Percentiles rank a stretch among this genome's conserved stretches.
phyloP scores from a whole-genome alignment of 2,888 invertebrate species.

The Andrena camellia region DNA sequence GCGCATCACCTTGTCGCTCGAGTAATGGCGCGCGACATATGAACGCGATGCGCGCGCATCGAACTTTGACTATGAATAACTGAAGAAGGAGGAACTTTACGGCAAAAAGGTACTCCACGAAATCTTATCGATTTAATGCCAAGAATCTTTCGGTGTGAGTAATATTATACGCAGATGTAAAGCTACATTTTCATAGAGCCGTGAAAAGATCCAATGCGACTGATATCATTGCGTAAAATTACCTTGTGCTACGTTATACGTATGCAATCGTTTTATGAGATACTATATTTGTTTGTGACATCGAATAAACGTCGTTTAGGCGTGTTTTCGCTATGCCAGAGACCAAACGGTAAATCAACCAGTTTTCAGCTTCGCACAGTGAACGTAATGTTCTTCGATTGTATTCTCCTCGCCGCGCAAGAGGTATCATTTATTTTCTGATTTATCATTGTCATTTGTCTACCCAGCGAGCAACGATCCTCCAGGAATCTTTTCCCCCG shows the following conservation, averaged over 20 bases:
- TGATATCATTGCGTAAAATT: conserved; percentile 36
- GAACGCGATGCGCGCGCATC: not conserved
- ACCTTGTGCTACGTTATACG: conserved; percentile 26
- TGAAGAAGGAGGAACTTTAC: not conserved
- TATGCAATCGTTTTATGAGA: conserved; percentile 49
- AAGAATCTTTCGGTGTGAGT: not conserved
- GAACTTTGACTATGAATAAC: not conserved
- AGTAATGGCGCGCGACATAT: conserved; percentile 2
- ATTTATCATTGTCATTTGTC: conserved; percentile 75
- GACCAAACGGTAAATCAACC: not conserved
- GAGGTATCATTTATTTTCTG: conserved; percentile 77
- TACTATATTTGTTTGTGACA: conserved; percentile 44
- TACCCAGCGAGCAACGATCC: conserved; percentile 46
- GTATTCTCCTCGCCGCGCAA: conserved; percentile 72
- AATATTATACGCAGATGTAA: conserved; percentile 14
- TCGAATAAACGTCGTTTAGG: conserved; percentile 1
- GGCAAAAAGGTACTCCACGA: not conserved
- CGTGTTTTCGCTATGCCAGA: not conserved
- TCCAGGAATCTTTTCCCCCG: conserved; percentile 9
- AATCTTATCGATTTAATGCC: conserved; percentile 8
- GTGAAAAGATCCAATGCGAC: conserved; percentile 11
- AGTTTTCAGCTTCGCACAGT: conserved; percentile 5
- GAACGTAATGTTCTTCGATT: conserved; percentile 11
- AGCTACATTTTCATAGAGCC: conserved; percentile 18
- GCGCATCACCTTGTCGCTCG: not conserved